Percentiles rank a stretch among this genome's conserved stretches.
phyloP scores from a whole-genome alignment of 2,113 vertebrate genomes.

The Ochotona princeps region DNA sequence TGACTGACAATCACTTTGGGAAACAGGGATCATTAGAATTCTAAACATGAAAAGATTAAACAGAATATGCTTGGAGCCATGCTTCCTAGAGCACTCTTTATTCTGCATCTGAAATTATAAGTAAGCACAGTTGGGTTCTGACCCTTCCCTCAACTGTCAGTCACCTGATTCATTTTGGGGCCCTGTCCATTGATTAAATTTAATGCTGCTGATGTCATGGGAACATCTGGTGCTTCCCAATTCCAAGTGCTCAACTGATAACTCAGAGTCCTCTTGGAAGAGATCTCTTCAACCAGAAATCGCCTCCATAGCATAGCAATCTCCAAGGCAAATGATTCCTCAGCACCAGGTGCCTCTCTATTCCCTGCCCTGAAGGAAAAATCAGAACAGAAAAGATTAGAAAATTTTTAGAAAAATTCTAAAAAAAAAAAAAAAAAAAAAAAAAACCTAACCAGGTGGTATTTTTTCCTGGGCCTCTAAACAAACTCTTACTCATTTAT shows the following conservation, averaged over 20 bases:
- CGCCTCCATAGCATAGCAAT: background rate
- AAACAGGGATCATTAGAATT: conserved; percentile 28
- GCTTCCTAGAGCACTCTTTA: background rate
- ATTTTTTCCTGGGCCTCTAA: background rate
- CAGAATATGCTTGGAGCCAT: background rate
- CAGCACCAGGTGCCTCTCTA: background rate
- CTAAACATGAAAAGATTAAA: background rate
- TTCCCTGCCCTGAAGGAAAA: background rate
- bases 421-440: background rate
- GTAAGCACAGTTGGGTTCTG: background rate
- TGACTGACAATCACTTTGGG: background rate
- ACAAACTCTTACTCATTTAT: background rate
- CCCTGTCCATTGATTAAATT: background rate
- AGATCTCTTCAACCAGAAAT: background rate
- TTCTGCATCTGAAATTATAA: conserved; percentile 1
- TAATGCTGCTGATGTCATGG: background rate
- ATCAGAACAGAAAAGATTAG: background rate
- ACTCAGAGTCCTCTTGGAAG: background rate
- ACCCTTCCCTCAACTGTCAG: too few relatives aligned
- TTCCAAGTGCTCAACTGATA: background rate
- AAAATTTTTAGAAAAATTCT: background rate
- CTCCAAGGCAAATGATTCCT: background rate
- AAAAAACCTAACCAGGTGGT: background rate
- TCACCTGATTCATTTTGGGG: background rate
- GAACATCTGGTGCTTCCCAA: background rate